These are phyloP conservation scores for Heliothis virescens DNA, from an alignment of 1,140 invertebrate genomes.

Conservation along the genomic window DNA sequence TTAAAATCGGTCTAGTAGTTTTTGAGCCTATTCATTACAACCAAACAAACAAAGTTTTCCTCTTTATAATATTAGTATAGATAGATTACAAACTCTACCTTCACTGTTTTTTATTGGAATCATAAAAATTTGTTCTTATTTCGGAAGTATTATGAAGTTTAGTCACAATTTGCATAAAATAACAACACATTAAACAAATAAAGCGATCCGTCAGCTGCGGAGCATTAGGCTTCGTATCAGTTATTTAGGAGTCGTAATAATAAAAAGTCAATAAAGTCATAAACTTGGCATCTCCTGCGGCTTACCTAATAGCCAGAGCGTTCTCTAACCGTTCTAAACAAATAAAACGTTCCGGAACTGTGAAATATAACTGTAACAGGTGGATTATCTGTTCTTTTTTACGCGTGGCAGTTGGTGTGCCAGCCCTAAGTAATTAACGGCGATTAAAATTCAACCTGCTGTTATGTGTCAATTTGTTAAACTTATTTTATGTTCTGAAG, in stretches of 20 bases:
- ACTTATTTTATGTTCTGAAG: slow-evolving; percentile 14
- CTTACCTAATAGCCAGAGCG: slow-evolving; percentile 78
- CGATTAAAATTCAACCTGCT: slow-evolving; percentile 79
- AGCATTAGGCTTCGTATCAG: slow-evolving; percentile 53
- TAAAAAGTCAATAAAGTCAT: slow-evolving; percentile 80
- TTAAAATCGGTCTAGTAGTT: no score
- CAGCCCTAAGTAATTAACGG: slow-evolving; percentile 76
- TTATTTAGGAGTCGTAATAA: slow-evolving; percentile 59
- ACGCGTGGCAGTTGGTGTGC: slow-evolving; percentile 46
- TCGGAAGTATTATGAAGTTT: neutral
- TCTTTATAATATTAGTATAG: no score
- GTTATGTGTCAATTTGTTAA: slow-evolving; percentile 64
- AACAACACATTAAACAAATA: neutral
- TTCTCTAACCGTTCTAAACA: slow-evolving; percentile 76
- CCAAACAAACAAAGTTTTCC: no score
- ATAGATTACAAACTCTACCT: no score
- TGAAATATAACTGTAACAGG: slow-evolving; percentile 56
- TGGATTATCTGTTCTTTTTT: slow-evolving; percentile 64
- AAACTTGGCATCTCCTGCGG: slow-evolving; percentile 77
- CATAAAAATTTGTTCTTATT: no score
- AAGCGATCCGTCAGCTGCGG: slow-evolving; percentile 47
- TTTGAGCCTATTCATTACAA: no score
- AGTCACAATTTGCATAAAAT: neutral
- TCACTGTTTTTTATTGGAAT: no score
- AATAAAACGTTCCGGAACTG: slow-evolving; percentile 72